A percentile compares a stretch with the other conserved stretches of the same genome.
Conservation (phyloP, 2,888 invertebrate species). For the Xanthia icteritia region DNA sequence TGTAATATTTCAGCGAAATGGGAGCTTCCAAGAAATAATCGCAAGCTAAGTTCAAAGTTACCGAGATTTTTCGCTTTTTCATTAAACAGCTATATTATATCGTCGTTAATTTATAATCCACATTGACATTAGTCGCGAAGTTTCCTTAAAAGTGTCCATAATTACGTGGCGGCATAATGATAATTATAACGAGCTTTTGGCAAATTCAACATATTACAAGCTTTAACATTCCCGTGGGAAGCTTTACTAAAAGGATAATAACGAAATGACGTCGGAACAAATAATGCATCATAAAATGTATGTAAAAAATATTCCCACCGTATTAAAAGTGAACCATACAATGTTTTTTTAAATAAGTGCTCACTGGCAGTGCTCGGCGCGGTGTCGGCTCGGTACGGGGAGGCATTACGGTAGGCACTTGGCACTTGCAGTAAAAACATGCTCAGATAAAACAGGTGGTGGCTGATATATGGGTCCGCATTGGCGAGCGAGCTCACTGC, state of each 20-base stretch:
- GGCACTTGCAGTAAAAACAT: conserved; percentile 81
- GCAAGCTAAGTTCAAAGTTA: background rate
- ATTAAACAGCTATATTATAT: background rate
- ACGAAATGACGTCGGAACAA: conserved; percentile 32
- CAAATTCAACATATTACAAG: conserved; percentile 15
- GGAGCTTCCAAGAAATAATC: background rate
- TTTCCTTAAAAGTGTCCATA: conserved; percentile 24
- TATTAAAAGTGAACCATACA: conserved; percentile 58
- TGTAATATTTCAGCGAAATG: conserved; percentile 7
- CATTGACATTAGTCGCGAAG: conserved; percentile 11
- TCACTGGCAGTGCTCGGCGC: conserved; percentile 44
- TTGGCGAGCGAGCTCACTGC: conserved; percentile 80
- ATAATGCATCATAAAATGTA: conserved; percentile 41
- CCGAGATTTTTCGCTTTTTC: background rate
- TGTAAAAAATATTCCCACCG: conserved; percentile 46
- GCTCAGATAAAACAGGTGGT: conserved; percentile 86
- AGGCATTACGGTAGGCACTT: conserved; percentile 70
- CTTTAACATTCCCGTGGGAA: conserved; percentile 52
- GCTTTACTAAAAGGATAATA: conserved; percentile 38
- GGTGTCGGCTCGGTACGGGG: conserved; percentile 42
- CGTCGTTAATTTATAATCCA: conserved; percentile 3
- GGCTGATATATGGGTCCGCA: conserved; percentile 85
- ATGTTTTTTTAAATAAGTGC: conserved; percentile 65
- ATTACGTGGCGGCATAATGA: conserved; percentile 6
- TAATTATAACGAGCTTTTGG: conserved; percentile 19